phyloP scores from a whole-genome alignment of 2,113 vertebrate genomes.

The Rhagologus leucostigma region DNA sequence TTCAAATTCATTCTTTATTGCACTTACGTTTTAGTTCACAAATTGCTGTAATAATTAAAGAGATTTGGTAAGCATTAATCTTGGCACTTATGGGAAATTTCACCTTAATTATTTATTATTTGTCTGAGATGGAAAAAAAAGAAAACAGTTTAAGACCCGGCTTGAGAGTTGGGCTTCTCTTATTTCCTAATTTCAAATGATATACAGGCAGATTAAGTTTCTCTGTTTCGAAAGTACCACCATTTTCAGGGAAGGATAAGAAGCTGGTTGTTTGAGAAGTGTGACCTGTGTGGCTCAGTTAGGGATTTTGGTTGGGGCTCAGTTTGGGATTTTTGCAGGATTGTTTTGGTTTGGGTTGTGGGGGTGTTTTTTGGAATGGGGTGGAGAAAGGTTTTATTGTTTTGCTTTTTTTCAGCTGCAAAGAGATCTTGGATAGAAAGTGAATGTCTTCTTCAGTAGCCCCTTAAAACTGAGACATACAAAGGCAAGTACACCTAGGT shows the following conservation, averaged over 20 bases:
- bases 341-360: not conserved
- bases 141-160: not conserved
- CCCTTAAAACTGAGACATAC: not conserved
- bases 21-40: not conserved
- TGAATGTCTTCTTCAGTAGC: not conserved
- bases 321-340: rapidly evolving
- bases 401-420: not conserved
- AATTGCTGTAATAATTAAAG: not conserved
- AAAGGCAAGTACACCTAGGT: not conserved
- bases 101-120: not conserved
- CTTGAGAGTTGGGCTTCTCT: not conserved
- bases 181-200: not conserved
- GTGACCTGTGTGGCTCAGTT: not conserved
- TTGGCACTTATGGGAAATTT: not conserved
- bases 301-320: not conserved
- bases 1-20: slow-evolving; percentile 2
- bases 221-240: not conserved
- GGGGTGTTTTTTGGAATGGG: rapidly evolving
- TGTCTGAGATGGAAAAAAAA: not conserved
- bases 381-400: not conserved
- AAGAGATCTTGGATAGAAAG: not conserved
- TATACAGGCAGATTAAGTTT: not conserved
- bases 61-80: not conserved
- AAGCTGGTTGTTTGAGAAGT: not conserved
- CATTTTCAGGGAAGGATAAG: not conserved